Evolutionary conservation across 2,113 vertebrate genomes (phyloP).

Genomic region (Hydropotes inermis): DNA sequence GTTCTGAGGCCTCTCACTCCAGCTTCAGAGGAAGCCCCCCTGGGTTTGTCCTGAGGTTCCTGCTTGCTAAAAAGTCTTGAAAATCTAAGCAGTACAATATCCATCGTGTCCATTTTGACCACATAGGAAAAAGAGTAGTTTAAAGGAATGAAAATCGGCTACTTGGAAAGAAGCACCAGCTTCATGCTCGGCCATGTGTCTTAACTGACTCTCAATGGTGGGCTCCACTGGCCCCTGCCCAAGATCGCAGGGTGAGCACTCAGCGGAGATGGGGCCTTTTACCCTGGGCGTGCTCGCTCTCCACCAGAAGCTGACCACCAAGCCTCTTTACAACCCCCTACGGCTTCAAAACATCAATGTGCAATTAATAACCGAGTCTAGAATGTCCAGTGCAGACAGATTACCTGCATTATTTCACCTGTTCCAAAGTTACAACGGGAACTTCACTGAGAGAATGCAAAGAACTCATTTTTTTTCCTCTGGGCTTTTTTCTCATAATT

Average conservation of each 20-base stretch:
- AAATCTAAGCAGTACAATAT: neutral
- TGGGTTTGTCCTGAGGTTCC: neutral
- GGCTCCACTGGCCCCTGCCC: neutral
- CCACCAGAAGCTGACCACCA: neutral
- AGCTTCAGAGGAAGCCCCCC: neutral
- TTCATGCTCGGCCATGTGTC: neutral
- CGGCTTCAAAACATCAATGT: neutral
- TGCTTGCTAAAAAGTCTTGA: neutral
- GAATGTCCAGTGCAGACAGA: neutral
- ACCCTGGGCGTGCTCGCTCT: no score
- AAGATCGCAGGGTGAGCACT: fast-evolving
- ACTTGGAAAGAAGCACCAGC: neutral
- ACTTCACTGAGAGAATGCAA: neutral
- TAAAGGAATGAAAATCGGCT: neutral
- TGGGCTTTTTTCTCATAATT: neutral
- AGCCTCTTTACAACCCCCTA: neutral
- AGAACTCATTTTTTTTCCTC: neutral
- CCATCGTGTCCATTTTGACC: neutral
- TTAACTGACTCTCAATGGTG: neutral
- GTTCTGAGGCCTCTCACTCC: neutral
- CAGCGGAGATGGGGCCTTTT: neutral
- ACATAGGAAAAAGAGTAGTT: neutral
- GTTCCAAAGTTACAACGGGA: neutral
- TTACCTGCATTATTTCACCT: neutral
- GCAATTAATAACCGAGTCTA: neutral